Base-by-base conservation (phyloP, 1,140 invertebrate species). In the Heliconius melpomene region DNA sequence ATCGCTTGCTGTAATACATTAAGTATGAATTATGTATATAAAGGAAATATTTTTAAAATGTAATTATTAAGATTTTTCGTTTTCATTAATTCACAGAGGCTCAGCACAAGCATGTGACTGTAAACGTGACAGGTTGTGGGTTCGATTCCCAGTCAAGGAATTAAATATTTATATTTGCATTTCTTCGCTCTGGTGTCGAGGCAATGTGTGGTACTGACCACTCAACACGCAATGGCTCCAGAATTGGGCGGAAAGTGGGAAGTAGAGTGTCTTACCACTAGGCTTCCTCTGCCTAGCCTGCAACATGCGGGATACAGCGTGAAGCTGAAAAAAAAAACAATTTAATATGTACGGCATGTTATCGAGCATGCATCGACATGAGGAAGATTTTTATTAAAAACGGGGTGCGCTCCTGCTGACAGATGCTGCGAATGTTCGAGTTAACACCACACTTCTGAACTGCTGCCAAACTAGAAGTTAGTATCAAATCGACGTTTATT, bases 381-480 rank as follows among this genome's bases (percentile, higher is more conserved):
- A 52, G 50, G 66, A 79, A 72, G 36, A 66, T 38, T 92, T 88
- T 88, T 91, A 92, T 92, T 92, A 91, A 88, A 89, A 93, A 88
- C 88, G 60, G 74, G 75, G 74, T 73, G 77, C 74, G 77, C 76
- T 54, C 74, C 60, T 79, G 84, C 85, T 83, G 88, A 85, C 91
- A 93, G 91, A 89, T 93, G 91, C 84, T 80, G 83, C 57, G 84
- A 93, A 93, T 91, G 90, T 85, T 78, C 83, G 79, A 82, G 86
- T 89, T 90, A 91, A 89, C 85, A 85, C 86, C 80, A 74, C 82
- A 88, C 78, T 89, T 88, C 89, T 92, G 91, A 92, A 93, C 88
- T 89, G 79, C 50, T 88, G 91, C 90, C 91, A 93, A 66, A 29
- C 60, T 66, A 66, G 85, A 86, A 86, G 80, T 88, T 87, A 82